A percentile compares a stretch with the other conserved stretches of the same genome.
These are phyloP conservation scores for Megaptera novaeangliae DNA, from an alignment of 2,113 vertebrate genomes.

Conservation along the genomic window DNA sequence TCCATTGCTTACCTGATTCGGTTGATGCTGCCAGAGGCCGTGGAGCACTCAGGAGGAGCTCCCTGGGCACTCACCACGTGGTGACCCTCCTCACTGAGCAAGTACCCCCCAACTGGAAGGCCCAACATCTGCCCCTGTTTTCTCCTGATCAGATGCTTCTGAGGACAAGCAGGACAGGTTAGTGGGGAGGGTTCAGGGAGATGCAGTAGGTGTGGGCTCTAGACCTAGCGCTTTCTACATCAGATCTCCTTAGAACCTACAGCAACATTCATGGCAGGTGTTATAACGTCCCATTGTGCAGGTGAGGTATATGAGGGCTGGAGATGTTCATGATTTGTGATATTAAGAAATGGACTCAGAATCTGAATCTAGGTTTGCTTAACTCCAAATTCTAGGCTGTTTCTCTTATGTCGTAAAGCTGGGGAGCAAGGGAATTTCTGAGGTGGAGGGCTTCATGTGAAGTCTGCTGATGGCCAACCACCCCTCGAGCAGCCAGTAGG, in stretches of 20 bases:
- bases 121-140: accelerated
- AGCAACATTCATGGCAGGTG: neutral
- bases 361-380: neutral
- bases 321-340: neutral
- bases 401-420: neutral
- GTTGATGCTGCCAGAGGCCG: neutral
- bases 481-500: neutral
- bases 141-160: neutral
- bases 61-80: neutral
- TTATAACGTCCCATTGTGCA: neutral
- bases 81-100: neutral
- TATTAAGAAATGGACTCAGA: neutral
- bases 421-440: neutral
- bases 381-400: neutral
- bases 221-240: neutral
- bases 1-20: neutral
- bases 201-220: neutral
- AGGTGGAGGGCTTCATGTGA: neutral
- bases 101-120: neutral
- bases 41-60: neutral
- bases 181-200: neutral
- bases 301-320: neutral
- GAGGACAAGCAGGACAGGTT: neutral
- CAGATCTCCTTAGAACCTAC: neutral
- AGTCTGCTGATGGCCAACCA: neutral